These are phyloP conservation scores for Aphaenogaster ashmeadi DNA, from an alignment of 1,140 invertebrate genomes.

Conservation along the genomic window DNA sequence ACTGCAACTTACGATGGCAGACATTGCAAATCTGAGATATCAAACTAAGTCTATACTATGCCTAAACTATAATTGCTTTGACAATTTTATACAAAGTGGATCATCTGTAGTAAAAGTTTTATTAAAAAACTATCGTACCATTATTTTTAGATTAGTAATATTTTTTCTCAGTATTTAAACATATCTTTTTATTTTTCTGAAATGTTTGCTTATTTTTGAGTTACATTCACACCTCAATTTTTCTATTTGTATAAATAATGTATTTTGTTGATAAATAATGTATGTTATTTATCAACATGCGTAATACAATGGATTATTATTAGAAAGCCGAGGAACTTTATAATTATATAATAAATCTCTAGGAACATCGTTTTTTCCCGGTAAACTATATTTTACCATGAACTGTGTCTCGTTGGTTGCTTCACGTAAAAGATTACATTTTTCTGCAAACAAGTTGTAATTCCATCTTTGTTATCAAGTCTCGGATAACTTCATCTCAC, in stretches of 20 bases:
- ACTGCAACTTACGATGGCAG: neutral
- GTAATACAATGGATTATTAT: neutral
- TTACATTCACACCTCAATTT: neutral
- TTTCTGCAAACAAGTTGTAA: conserved; percentile 16
- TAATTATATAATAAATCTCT: conserved; percentile 2
- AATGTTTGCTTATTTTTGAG: neutral
- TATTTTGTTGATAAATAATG: neutral
- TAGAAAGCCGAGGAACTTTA: neutral
- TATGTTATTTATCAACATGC: neutral
- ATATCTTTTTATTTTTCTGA: neutral
- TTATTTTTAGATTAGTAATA: neutral
- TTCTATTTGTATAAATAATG: neutral
- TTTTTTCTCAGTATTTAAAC: too few species aligned
- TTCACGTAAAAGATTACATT: conserved; percentile 6
- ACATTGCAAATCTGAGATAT: neutral
- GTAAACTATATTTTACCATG: neutral
- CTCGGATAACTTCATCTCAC: conserved; percentile 22
- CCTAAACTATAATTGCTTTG: neutral
- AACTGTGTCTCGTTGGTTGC: neutral
- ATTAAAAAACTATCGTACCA: neutral
- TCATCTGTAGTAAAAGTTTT: neutral
- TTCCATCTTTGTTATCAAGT: conserved; percentile 26
- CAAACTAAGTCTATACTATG: neutral
- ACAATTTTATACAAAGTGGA: neutral
- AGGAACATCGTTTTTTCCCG: neutral